phyloP scores from a whole-genome alignment of 2,113 vertebrate species.

The Probosciger aterrimus region DNA sequence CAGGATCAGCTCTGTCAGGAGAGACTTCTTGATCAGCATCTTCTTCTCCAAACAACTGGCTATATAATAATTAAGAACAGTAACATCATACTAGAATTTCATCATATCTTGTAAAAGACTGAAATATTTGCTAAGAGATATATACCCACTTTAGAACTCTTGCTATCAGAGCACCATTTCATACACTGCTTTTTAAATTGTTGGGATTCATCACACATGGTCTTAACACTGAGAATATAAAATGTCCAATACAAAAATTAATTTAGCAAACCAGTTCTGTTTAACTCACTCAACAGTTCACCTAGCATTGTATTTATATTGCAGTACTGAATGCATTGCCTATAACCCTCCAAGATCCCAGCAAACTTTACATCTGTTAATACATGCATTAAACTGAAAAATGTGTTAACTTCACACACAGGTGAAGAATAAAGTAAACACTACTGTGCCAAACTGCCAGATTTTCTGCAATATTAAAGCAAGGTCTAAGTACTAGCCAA shows the following conservation, averaged over 20 bases:
- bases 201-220: fast-evolving
- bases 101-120: neutral
- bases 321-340: neutral
- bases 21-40: slow-evolving; percentile 98
- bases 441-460: neutral
- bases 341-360: neutral
- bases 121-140: neutral
- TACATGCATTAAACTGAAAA: neutral
- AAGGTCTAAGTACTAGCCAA: neutral
- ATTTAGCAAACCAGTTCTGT: neutral
- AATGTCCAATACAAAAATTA: neutral
- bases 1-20: slow-evolving; percentile 95
- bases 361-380: neutral
- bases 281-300: neutral
- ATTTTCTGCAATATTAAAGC: neutral
- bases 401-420: neutral
- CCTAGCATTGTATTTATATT: neutral
- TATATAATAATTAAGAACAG: slow-evolving; percentile 63
- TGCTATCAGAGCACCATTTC: neutral
- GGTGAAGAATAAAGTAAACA: neutral
- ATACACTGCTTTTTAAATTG: neutral
- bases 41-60: slow-evolving; percentile 97
- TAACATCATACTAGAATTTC: neutral
- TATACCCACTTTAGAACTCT: neutral
- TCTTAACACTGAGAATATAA: neutral